These are phyloP conservation scores for Cynopterus brachyotis DNA, from an alignment of 2,113 vertebrate species.

Conservation along the genomic window DNA sequence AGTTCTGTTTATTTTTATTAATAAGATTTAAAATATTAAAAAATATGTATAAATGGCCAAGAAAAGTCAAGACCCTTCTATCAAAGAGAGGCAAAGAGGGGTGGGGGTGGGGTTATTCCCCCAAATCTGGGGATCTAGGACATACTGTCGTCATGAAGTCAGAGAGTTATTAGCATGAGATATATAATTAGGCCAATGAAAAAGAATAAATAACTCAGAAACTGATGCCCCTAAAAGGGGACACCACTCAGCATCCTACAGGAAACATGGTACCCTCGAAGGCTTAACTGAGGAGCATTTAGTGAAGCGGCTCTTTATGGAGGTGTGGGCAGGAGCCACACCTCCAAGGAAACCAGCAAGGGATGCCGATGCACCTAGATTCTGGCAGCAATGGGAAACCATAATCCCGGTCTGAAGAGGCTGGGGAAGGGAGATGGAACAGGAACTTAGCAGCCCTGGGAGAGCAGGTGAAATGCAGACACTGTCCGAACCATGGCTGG, in stretches of 20 bases:
- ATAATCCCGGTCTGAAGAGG: background rate
- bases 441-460: background rate
- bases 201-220: background rate
- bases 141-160: background rate
- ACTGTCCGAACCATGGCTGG: background rate
- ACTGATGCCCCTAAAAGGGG: fast-evolving
- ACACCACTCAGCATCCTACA: background rate
- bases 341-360: background rate
- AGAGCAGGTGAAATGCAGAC: background rate
- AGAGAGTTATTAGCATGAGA: background rate
- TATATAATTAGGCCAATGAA: background rate
- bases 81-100: background rate
- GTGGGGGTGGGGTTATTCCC: too few species aligned
- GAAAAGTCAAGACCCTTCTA: background rate
- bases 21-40: background rate
- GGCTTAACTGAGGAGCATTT: background rate
- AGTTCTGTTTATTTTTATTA: background rate
- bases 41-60: background rate
- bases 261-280: background rate
- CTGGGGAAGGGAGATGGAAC: fast-evolving
- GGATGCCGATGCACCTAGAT: background rate
- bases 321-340: background rate
- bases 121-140: background rate
- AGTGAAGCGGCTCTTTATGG: background rate
- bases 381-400: background rate